Evolutionary conservation across 2,797 vertebrate genomes (phyloP).

Genomic region (Lepus oiostolus): DNA sequence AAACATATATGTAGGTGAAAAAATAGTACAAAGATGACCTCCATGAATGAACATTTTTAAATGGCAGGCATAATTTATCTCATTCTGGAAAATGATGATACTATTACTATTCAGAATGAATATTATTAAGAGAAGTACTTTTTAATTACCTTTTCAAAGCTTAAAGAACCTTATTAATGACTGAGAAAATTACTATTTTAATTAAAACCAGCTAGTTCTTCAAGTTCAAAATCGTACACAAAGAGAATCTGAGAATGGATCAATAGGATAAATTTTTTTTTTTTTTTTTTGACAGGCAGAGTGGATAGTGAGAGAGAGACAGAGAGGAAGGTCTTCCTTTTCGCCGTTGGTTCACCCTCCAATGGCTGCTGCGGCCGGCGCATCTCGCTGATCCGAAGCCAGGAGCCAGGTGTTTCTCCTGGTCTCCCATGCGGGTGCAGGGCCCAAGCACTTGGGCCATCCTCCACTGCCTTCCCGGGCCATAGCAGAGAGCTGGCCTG

Average conservation of each 20-base stretch:
- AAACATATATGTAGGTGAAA: not conserved
- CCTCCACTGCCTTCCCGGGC: no score
- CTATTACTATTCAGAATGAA: not conserved
- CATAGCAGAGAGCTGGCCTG: no score
- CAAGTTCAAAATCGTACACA: not conserved
- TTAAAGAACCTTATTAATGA: not conserved
- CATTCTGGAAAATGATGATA: not conserved
- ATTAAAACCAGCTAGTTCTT: not conserved
- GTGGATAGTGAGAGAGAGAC: no score
- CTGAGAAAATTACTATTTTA: not conserved
- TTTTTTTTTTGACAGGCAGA: no score
- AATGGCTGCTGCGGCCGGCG: no score
- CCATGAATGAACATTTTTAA: not conserved
- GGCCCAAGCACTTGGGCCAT: no score
- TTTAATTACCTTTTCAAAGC: conserved; percentile 6
- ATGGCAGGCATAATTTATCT: not conserved
- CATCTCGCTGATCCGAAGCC: no score
- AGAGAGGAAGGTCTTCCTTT: no score
- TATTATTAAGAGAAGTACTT: not conserved
- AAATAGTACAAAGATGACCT: not conserved
- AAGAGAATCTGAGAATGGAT: not conserved
- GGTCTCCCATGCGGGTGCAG: no score
- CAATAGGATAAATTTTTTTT: not conserved
- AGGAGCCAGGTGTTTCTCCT: no score
- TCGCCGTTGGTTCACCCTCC: no score